phyloP scores from a whole-genome alignment of 2,797 vertebrate genomes.

The Argentina silus region DNA sequence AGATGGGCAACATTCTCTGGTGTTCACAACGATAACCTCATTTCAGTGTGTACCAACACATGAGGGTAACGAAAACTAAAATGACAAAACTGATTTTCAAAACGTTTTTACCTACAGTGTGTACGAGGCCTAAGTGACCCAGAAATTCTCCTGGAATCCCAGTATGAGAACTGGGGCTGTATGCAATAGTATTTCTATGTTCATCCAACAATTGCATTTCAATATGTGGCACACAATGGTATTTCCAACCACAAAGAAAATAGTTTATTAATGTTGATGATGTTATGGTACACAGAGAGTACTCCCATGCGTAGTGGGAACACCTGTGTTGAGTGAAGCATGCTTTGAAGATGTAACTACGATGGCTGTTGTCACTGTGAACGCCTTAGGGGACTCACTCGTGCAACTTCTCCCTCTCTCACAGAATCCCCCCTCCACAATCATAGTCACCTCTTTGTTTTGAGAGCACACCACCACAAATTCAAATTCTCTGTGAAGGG shows the following conservation, averaged over 20 bases:
- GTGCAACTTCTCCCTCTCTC: too few species aligned
- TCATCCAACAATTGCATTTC: neutral
- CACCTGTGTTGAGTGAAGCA: neutral
- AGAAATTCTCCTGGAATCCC: too few species aligned
- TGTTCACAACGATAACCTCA: too few species aligned
- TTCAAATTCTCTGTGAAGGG: too few species aligned
- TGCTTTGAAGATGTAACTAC: neutral
- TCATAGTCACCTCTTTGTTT: neutral
- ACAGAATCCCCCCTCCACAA: neutral
- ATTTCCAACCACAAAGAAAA: neutral
- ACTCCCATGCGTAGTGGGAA: neutral
- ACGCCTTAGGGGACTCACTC: neutral
- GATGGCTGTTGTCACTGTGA: neutral
- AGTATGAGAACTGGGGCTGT: neutral
- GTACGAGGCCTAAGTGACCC: too few species aligned
- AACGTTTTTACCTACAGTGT: too few species aligned
- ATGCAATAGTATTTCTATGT: neutral
- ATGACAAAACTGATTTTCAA: too few species aligned
- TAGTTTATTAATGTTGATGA: neutral
- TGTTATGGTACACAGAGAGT: neutral
- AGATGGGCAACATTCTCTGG: too few species aligned
- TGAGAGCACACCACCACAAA: too few species aligned
- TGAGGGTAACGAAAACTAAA: too few species aligned
- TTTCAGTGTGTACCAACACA: too few species aligned
- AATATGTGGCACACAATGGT: neutral